These are phyloP conservation scores for Corythoichthys intestinalis DNA, from an alignment of 2,113 vertebrate species.

Conservation along the genomic window DNA sequence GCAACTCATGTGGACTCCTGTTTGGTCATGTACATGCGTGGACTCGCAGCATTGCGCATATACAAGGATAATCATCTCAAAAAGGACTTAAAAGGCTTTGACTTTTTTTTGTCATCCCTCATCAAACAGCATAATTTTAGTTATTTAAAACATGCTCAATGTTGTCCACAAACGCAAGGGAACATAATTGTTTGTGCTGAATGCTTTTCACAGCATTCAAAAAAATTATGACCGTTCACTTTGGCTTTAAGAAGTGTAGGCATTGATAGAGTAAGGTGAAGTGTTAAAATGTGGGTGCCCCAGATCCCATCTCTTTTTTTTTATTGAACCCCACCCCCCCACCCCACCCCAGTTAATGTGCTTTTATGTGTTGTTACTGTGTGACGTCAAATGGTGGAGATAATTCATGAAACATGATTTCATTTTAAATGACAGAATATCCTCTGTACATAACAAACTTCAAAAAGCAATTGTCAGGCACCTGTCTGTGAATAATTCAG, in stretches of 20 bases:
- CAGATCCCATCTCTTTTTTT: not conserved
- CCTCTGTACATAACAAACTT: constrained; percentile 69
- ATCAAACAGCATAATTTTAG: constrained; percentile 55
- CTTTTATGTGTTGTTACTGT: constrained; percentile 56
- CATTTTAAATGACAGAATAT: constrained; percentile 55
- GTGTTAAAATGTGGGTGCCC: constrained; percentile 58
- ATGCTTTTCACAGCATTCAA: constrained; percentile 57
- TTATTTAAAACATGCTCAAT: constrained; percentile 78
- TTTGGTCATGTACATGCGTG: constrained; percentile 17
- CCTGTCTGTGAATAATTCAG: constrained; percentile 17
- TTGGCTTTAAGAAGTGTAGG: constrained; percentile 63
- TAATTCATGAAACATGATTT: constrained; percentile 47
- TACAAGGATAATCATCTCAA: constrained; percentile 15
- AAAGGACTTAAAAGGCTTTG: constrained; percentile 41
- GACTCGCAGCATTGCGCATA: constrained; percentile 12
- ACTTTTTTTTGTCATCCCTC: constrained; percentile 12
- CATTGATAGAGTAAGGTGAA: constrained; percentile 76
- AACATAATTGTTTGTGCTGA: constrained; percentile 46
- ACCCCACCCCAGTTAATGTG: constrained; percentile 58
- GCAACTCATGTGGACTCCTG: not conserved
- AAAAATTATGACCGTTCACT: constrained; percentile 31
- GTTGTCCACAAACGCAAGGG: constrained; percentile 39
- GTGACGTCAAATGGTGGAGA: constrained; percentile 53
- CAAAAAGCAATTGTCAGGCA: constrained; percentile 32
- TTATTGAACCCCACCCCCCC: constrained; percentile 4